phyloP scores from a whole-genome alignment of 2,888 invertebrate species.

The Drosophila stalkeri region DNA sequence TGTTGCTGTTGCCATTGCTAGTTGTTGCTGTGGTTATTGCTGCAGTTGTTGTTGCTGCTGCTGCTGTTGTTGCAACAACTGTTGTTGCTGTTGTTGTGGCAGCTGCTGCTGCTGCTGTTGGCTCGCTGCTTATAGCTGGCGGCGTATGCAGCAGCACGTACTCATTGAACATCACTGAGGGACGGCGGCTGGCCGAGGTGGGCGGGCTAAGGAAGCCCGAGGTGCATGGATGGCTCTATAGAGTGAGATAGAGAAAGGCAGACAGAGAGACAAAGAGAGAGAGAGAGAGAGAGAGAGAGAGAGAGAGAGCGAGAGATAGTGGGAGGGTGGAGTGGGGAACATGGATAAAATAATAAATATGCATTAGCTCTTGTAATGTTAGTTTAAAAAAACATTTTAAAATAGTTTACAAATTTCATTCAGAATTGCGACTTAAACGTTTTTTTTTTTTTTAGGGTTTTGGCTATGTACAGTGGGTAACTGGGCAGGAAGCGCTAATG shows the following conservation, averaged over 20 bases:
- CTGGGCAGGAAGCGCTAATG: constrained; percentile 1
- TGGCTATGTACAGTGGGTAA: constrained; percentile 13
- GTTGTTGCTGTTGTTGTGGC: constrained; percentile 21
- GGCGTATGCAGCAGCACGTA: constrained; percentile 91
- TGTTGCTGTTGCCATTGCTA: constrained; percentile 60
- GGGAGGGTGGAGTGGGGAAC: neutral
- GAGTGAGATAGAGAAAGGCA: neutral
- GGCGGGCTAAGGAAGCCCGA: constrained; percentile 91
- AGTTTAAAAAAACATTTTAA: neutral
- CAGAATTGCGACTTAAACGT: constrained; percentile 5
- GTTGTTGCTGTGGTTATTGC: constrained; percentile 4
- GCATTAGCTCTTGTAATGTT: constrained; percentile 23
- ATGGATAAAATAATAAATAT: neutral
- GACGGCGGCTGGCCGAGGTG: constrained; percentile 88
- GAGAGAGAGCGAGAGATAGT: constrained; percentile 1
- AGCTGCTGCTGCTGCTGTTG: constrained; percentile 23
- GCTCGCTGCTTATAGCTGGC: constrained; percentile 82
- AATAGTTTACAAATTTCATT: neutral
- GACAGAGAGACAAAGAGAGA: neutral
- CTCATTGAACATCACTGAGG: constrained; percentile 96
- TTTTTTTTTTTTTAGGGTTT: neutral
- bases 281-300: neutral
- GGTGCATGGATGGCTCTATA: constrained; percentile 88
- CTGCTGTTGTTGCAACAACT: constrained; percentile 20
- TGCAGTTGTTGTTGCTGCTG: constrained; percentile 12